Percentiles rank a stretch among this genome's conserved stretches.
phyloP scores from a whole-genome alignment of 2,888 invertebrate genomes.

The Linyphia triangularis region DNA sequence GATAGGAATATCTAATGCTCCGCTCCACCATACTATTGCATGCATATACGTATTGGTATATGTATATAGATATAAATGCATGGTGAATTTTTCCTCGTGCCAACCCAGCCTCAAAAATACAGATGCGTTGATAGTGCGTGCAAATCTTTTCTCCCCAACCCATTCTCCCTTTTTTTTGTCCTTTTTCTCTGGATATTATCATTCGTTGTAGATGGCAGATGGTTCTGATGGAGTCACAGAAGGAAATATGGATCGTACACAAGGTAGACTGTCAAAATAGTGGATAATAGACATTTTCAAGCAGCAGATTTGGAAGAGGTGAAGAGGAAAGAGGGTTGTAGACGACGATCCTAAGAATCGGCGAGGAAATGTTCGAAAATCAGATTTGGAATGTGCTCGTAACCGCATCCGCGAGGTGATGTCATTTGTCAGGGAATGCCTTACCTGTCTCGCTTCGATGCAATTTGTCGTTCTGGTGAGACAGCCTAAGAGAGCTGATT shows the following conservation, averaged over 20 bases:
- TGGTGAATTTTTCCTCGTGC: background rate
- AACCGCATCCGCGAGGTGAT: constrained; percentile 10
- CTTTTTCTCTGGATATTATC: constrained; percentile 14
- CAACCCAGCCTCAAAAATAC: background rate
- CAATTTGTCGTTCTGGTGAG: constrained; percentile 28
- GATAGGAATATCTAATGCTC: background rate
- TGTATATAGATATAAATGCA: constrained; percentile 1
- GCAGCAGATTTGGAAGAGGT: constrained; percentile 21
- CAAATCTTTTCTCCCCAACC: background rate
- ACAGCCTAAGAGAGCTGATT: background rate
- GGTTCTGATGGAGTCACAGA: constrained; percentile 26
- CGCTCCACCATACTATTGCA: constrained; percentile 5
- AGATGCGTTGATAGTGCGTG: constrained; percentile 10
- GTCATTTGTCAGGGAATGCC: constrained; percentile 34
- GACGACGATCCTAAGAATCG: constrained; percentile 12
- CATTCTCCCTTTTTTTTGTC: constrained; percentile 4
- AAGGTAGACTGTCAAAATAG: constrained; percentile 42
- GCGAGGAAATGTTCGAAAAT: constrained; percentile 35
- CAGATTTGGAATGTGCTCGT: constrained; percentile 26
- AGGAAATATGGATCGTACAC: constrained; percentile 41
- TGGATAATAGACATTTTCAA: constrained; percentile 54
- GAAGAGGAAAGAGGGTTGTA: background rate
- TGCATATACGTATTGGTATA: background rate
- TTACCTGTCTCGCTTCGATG: constrained; percentile 28
- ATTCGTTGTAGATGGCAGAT: constrained; percentile 36